These are phyloP conservation scores for Willisornis vidua DNA, from an alignment of 2,113 vertebrate genomes.

Conservation along the genomic window DNA sequence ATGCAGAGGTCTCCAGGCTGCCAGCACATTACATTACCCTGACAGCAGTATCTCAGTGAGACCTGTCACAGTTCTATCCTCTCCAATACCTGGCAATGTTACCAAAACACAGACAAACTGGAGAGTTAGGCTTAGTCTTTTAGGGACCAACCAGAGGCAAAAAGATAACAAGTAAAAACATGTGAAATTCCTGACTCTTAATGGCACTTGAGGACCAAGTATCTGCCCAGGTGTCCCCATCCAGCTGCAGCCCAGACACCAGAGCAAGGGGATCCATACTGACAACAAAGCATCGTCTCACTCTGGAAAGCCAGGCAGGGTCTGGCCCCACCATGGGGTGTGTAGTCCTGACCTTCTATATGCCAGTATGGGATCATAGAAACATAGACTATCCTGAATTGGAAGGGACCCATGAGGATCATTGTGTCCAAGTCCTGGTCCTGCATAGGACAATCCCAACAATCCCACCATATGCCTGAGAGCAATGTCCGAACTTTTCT, in stretches of 20 bases:
- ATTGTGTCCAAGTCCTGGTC: not conserved
- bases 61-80: not conserved
- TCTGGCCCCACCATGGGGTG: not conserved
- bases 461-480: not conserved
- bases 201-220: not conserved
- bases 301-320: not conserved
- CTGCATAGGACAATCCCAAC: not conserved
- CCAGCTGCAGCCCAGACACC: not conserved
- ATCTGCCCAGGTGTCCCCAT: not conserved
- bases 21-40: fast-evolving
- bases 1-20: not conserved
- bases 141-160: not conserved
- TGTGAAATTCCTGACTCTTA: not conserved
- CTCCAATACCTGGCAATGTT: not conserved
- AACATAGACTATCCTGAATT: not conserved
- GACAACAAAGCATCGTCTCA: not conserved
- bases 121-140: not conserved
- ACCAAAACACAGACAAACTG: not conserved
- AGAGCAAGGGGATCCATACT: not conserved
- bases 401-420: not conserved
- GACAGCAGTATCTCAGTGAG: not conserved
- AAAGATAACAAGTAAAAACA: not conserved
- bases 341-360: not conserved
- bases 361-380: not conserved
- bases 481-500: not conserved